Conservation (phyloP, 2,797 vertebrate species). For the Acrocephalus scirpaceus region DNA sequence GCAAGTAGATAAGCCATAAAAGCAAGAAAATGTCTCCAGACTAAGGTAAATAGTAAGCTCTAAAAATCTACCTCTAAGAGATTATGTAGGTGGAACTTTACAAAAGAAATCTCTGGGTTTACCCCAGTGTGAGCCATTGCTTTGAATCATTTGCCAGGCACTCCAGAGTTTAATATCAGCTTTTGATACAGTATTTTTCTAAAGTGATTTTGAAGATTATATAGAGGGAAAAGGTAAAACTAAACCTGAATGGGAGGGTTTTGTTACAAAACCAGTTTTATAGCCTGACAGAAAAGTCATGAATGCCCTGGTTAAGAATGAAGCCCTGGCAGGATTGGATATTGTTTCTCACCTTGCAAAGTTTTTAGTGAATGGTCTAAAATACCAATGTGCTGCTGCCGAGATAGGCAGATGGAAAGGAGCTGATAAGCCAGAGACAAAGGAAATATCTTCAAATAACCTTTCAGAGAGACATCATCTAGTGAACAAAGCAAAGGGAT, state of each 20-base stretch:
- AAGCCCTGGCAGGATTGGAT: background rate
- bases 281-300: slow-evolving; percentile 33
- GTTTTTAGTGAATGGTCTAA: slow-evolving; percentile 63
- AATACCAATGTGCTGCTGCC: slow-evolving; percentile 36
- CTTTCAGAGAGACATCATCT: slow-evolving; percentile 14
- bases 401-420: slow-evolving; percentile 56
- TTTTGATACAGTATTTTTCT: slow-evolving; percentile 55
- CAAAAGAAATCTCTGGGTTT: slow-evolving; percentile 43
- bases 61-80: slow-evolving; percentile 44
- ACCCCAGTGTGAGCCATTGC: background rate
- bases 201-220: slow-evolving; percentile 44
- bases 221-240: slow-evolving; percentile 55
- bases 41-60: slow-evolving; percentile 40
- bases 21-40: slow-evolving; percentile 31
- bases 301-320: slow-evolving; percentile 48
- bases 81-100: slow-evolving; percentile 41
- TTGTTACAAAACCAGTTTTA: slow-evolving; percentile 12
- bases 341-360: slow-evolving; percentile 51
- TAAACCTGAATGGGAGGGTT: slow-evolving; percentile 43
- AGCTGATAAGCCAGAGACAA: slow-evolving; percentile 58
- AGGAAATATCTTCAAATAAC: slow-evolving; percentile 69
- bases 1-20: slow-evolving; percentile 50
- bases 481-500: background rate
- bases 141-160: slow-evolving; percentile 59
- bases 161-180: slow-evolving; percentile 50